These are phyloP conservation scores for Trichosurus vulpecula DNA, from an alignment of 2,797 vertebrate species.

Conservation along the genomic window DNA sequence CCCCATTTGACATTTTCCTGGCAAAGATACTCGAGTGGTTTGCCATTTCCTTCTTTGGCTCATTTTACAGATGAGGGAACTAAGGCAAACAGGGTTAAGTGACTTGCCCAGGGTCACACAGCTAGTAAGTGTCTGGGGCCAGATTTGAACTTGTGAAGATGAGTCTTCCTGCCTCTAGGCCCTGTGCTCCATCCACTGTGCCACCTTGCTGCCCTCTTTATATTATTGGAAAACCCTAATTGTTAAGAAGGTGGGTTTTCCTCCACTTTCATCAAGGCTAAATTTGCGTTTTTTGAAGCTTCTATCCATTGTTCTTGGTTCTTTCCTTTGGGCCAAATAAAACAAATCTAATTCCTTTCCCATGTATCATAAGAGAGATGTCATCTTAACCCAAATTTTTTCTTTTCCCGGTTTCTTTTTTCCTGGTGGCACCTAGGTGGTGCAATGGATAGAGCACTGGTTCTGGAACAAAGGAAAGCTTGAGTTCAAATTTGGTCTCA, in stretches of 20 bases:
- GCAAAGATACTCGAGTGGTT: not conserved
- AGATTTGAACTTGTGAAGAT: not conserved
- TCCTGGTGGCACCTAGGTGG: not conserved
- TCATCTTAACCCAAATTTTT: not conserved
- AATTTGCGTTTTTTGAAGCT: not conserved
- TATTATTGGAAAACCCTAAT: not conserved
- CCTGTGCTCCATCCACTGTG: not conserved
- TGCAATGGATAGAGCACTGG: not conserved
- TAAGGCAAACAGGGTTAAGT: not conserved
- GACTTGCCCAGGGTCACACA: not conserved
- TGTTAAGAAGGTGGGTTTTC: not conserved
- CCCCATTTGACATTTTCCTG: not conserved
- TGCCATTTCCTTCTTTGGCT: not conserved
- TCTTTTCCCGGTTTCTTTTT: not conserved
- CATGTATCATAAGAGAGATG: not conserved
- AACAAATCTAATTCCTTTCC: not conserved
- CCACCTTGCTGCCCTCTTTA: not conserved
- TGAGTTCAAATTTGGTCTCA: not conserved
- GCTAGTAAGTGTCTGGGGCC: not conserved
- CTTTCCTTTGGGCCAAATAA: not conserved
- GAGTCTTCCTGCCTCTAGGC: not conserved
- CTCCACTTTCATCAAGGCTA: not conserved
- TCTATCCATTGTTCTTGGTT: not conserved
- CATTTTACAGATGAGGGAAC: not conserved
- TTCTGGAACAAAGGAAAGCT: not conserved